These are phyloP conservation scores for Bombylius discolor DNA, from an alignment of 2,888 invertebrate genomes.

Conservation along the genomic window DNA sequence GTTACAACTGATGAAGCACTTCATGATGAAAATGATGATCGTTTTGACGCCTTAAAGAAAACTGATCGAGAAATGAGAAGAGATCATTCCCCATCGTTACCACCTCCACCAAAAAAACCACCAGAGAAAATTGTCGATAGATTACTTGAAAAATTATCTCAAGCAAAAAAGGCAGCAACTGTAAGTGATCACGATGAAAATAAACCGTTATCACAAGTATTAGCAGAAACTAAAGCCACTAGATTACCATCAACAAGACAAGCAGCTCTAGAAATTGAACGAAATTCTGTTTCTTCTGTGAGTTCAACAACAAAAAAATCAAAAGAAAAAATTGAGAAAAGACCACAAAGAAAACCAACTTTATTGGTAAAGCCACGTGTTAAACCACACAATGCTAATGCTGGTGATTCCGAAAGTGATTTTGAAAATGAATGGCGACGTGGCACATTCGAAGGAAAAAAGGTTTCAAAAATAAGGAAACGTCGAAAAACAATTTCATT, in stretches of 20 bases:
- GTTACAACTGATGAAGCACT: no score
- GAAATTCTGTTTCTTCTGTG: background rate
- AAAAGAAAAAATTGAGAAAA: slow-evolving; percentile 1
- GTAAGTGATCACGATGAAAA: background rate
- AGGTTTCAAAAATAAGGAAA: slow-evolving; percentile 17
- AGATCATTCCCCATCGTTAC: background rate
- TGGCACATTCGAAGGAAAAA: background rate
- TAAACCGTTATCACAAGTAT: background rate
- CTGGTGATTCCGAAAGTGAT: slow-evolving; percentile 21
- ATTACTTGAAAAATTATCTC: slow-evolving; percentile 7
- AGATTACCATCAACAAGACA: no score
- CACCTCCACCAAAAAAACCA: background rate
- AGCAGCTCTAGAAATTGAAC: no score
- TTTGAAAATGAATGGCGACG: slow-evolving; percentile 18
- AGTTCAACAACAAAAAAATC: background rate
- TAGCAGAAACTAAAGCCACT: background rate
- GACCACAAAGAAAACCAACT: slow-evolving; percentile 10
- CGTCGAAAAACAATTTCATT: slow-evolving; percentile 19
- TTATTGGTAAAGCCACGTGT: slow-evolving; percentile 12
- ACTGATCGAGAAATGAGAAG: background rate
- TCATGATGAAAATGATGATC: background rate
- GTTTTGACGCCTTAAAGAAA: background rate
- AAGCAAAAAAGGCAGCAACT: background rate
- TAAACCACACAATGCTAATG: slow-evolving; percentile 9
- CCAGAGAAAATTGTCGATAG: slow-evolving; percentile 9